Conservation (phyloP, 1,140 invertebrate genomes). For the Lerema accius region DNA sequence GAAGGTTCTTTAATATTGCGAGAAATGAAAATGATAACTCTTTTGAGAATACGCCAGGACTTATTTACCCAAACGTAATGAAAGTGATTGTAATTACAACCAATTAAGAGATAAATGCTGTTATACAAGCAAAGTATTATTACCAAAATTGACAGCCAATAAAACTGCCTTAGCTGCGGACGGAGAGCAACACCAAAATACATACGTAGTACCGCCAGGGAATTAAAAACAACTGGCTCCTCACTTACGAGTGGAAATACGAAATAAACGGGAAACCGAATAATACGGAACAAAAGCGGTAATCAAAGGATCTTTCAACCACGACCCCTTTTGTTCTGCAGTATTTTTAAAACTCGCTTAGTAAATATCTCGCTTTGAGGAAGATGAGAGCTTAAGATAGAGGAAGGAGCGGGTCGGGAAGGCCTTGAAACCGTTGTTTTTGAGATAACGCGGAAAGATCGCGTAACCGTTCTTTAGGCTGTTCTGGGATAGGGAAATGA, state of each 20-base stretch:
- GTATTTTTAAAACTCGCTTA: slow-evolving; percentile 41
- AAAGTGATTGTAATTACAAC: no score
- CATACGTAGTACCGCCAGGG: slow-evolving; percentile 1
- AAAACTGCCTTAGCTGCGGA: no score
- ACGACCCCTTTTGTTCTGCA: slow-evolving; percentile 36
- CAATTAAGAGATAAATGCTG: no score
- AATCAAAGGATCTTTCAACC: slow-evolving; percentile 47
- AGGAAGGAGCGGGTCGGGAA: slow-evolving; percentile 4
- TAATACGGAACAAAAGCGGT: slow-evolving; percentile 31
- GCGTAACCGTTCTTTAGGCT: neutral
- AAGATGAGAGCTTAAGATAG: slow-evolving; percentile 4
- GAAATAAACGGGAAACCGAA: slow-evolving; percentile 22
- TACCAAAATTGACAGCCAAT: no score
- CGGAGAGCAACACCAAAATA: neutral
- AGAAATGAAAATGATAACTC: no score
- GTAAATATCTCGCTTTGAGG: slow-evolving; percentile 36
- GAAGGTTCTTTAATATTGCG: no score
- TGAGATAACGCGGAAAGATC: neutral
- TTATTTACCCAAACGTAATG: no score
- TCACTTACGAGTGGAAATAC: neutral
- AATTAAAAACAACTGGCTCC: slow-evolving; percentile 4
- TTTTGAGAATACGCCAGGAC: no score
- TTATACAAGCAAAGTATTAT: no score
- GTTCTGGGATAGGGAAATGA: neutral
- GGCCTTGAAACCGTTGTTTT: neutral